These are phyloP conservation scores for Cotesia congregata DNA, from an alignment of 2,888 invertebrate species.

Conservation along the genomic window DNA sequence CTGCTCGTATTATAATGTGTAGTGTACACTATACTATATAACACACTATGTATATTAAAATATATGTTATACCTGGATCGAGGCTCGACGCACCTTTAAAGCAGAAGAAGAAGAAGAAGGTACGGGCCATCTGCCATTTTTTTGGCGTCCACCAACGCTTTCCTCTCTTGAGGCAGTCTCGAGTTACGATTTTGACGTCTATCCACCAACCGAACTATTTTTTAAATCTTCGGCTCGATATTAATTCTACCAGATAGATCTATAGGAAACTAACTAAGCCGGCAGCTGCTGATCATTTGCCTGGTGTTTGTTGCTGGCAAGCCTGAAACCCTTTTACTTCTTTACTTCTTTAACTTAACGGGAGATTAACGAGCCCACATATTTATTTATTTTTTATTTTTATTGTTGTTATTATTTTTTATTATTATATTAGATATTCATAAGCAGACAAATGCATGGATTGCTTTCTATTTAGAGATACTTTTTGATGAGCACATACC, in stretches of 20 bases:
- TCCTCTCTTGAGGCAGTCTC: conserved; percentile 32
- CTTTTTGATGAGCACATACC: neutral
- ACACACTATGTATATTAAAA: too few species aligned
- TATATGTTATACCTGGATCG: conserved; percentile 49
- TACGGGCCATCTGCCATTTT: conserved; percentile 54
- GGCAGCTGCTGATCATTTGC: conserved; percentile 13
- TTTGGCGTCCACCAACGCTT: conserved; percentile 40
- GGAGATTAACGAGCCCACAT: neutral
- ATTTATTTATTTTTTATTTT: too few species aligned
- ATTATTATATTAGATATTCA: neutral
- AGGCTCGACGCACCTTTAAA: conserved; percentile 34
- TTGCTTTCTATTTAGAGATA: neutral
- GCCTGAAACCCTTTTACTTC: conserved; percentile 19
- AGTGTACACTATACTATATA: too few species aligned
- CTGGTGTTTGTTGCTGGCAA: neutral
- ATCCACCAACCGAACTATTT: neutral
- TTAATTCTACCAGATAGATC: neutral
- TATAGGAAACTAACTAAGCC: neutral
- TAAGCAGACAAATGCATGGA: neutral
- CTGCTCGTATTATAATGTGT: conserved; percentile 39
- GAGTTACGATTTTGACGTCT: conserved; percentile 32
- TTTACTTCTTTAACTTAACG: neutral
- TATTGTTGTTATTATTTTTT: too few species aligned
- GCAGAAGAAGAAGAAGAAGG: neutral
- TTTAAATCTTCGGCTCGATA: conserved; percentile 3